Base-by-base conservation (phyloP, 2,888 invertebrate species). In the Camponotus fellah region DNA sequence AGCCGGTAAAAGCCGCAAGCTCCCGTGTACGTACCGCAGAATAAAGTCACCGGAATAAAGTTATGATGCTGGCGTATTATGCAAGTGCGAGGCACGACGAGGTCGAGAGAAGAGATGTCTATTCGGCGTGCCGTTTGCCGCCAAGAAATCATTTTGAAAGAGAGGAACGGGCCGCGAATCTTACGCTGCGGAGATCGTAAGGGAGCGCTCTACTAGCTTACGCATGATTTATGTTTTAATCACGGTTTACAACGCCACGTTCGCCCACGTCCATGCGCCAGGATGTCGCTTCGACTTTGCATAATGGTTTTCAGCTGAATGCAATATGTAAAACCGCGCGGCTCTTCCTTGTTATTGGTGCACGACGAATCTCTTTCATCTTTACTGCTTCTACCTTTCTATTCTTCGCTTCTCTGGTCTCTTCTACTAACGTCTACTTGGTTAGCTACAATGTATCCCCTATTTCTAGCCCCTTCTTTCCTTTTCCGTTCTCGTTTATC, bases 151-250 rank as follows among this genome's bases (percentile, higher is more conserved):
- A 77, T 81, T 88, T 85, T 80, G 80, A 86, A 80, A 79, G 21
- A 58, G 72, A 68, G 75, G 65, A 85, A 83, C 66, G 53, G 34
- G 10, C 69, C 14, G 49, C 80, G 85, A 88, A 82, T 87, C 82
- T 62, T 74, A 83, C 80, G 87, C 86, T 80, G 60, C 79, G 32
- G 46, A 74, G 75, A 81, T 86, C 80, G 69, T 43, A 74, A 84
- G 71, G 85, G 71, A 75, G 72, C 82, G 82, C 82, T 72, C 86
- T 86, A 85, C 88, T 86, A 89, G 87, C 85, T 90, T 89, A 88
- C 88, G 87, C 84, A 82, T 91, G 90, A 91, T 92, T 91, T 91
- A 91, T 91, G 89, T 89, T 91, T 91, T 91, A 91, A 91, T 91
- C 91, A 90, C 86, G 82, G 84, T 88, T 87, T 88, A 90, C 90